Evolutionary conservation across 2,797 vertebrate species (phyloP).

Genomic region (Diplodus sargus): DNA sequence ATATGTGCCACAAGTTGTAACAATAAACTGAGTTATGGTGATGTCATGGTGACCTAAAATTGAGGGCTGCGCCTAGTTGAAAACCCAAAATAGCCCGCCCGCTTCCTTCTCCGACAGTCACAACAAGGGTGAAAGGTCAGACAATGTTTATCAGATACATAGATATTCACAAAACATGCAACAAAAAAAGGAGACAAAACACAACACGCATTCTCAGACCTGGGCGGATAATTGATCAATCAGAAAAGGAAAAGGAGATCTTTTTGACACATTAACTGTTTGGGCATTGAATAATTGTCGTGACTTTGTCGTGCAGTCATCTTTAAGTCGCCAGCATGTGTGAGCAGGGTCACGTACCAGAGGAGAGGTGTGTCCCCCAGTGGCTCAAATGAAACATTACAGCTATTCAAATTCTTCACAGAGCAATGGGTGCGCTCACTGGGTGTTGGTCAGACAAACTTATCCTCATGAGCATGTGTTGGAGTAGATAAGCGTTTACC

Average conservation of each 20-base stretch:
- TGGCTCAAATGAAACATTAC: conserved; percentile 25
- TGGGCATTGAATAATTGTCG: background rate
- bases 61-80: background rate
- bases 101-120: background rate
- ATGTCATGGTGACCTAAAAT: background rate
- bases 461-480: background rate
- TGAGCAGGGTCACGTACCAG: conserved; percentile 35
- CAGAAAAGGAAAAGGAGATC: background rate
- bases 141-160: too few relatives aligned
- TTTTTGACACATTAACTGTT: background rate
- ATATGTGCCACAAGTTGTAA: background rate
- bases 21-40: background rate
- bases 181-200: too few relatives aligned
- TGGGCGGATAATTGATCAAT: too few relatives aligned
- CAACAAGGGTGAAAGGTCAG: background rate
- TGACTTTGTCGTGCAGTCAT: background rate
- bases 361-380: conserved; percentile 4
- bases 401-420: background rate
- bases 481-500: conserved; percentile 18
- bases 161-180: too few relatives aligned
- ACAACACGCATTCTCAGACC: too few relatives aligned
- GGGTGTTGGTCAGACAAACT: conserved; percentile 41
- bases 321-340: background rate
- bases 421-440: background rate
- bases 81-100: too few relatives aligned